These are phyloP conservation scores for Coranthus polyacanthus DNA, from an alignment of 2,797 vertebrate species.

Conservation along the genomic window DNA sequence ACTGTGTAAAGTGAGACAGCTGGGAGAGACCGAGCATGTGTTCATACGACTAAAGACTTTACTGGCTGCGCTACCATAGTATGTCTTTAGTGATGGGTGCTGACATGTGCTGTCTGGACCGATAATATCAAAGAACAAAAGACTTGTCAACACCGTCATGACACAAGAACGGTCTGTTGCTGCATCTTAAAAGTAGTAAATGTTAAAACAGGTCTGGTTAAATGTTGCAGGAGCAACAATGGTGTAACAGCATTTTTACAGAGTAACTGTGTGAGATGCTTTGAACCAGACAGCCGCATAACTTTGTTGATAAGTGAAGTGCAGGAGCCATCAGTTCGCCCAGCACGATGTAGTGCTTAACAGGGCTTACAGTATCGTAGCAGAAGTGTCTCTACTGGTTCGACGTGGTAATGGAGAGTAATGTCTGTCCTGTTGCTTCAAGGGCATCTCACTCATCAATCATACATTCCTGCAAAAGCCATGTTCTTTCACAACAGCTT, in stretches of 20 bases:
- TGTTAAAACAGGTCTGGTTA: not conserved
- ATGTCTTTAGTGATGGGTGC: constrained; percentile 71
- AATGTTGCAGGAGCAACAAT: not conserved
- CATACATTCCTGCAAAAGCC: constrained; percentile 41
- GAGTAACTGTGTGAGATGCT: not conserved
- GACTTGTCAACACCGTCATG: constrained; percentile 37
- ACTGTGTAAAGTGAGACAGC: constrained; percentile 78
- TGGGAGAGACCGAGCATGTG: constrained; percentile 67
- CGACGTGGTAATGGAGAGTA: constrained; percentile 21
- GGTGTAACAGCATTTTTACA: not conserved
- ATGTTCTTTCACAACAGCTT: constrained; percentile 32
- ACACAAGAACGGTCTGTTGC: constrained; percentile 28
- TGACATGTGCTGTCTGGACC: constrained; percentile 72
- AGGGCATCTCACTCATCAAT: constrained; percentile 60
- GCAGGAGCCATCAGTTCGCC: constrained; percentile 17
- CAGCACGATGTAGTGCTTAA: not conserved
- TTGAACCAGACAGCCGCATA: constrained; percentile 5
- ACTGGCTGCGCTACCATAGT: constrained; percentile 55
- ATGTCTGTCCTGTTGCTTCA: constrained; percentile 40
- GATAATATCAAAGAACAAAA: constrained; percentile 53
- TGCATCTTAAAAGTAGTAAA: constrained; percentile 9
- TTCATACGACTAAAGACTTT: constrained; percentile 61
- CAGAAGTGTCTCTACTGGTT: constrained; percentile 23
- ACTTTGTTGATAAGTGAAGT: constrained; percentile 4
- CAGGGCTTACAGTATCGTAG: constrained; percentile 9